phyloP scores from a whole-genome alignment of 2,113 vertebrate genomes.

The Butastur rufipennis region DNA sequence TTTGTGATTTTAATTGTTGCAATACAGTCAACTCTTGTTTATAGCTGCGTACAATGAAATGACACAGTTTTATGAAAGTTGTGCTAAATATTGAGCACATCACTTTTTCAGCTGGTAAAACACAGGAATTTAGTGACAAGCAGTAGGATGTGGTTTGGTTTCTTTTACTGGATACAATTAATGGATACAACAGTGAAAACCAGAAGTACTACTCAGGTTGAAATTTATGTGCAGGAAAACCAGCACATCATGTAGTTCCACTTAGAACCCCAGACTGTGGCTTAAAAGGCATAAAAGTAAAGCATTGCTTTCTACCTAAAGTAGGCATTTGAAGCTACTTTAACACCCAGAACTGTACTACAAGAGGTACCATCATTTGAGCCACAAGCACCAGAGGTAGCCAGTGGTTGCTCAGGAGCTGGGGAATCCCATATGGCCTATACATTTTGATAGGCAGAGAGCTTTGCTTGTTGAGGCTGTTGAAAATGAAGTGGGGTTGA shows the following conservation, averaged over 20 bases:
- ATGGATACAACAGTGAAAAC: not conserved
- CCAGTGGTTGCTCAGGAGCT: not conserved
- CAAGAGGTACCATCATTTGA: not conserved
- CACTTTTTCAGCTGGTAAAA: not conserved
- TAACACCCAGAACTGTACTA: not conserved
- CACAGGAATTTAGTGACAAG: not conserved
- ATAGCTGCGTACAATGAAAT: not conserved
- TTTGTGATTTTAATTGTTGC: not conserved
- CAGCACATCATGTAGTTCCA: not conserved
- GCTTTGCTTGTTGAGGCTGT: not conserved
- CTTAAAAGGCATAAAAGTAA: not conserved
- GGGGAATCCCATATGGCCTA: too few species aligned
- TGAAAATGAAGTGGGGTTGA: not conserved
- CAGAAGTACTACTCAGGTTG: not conserved
- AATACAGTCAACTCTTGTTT: not conserved
- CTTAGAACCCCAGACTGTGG: not conserved
- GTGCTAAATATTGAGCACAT: not conserved
- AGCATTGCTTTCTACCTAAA: not conserved
- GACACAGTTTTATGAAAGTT: not conserved
- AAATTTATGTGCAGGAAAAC: not conserved
- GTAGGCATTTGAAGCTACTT: not conserved
- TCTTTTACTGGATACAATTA: not conserved
- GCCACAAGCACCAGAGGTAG: not conserved
- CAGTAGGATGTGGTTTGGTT: not conserved
- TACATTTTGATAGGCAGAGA: not conserved